Base-by-base conservation (phyloP, 2,888 invertebrate genomes). In the Dynastes grantii region DNA sequence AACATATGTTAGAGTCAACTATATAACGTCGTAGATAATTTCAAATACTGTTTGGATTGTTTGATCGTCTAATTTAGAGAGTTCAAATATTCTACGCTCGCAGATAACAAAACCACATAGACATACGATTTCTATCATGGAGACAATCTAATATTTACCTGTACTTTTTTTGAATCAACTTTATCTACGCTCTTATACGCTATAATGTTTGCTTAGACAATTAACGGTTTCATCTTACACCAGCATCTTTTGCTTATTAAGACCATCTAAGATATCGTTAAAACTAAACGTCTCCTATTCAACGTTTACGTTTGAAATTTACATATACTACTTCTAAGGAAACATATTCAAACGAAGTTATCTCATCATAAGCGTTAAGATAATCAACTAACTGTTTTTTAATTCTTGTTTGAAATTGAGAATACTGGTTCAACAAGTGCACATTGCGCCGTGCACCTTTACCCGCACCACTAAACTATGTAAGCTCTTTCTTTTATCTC, bases 91-190 rank as follows among this genome's bases (percentile, higher is more conserved):
- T 58, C 55, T 58, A 58, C 16, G 16, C 22, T 58, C 16, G 22
- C 22, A 58, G 64, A 40, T 64, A 64, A 64, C 6, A 64, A 5
- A 64, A 32, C 13, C 22, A 22, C 9, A 0, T 27, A 27, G 0
- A 37, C 32, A 37, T 37, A 37, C 22, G 4, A 4, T 22, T 22
- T 27, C 29, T 22, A 61, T 61, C 61, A 37, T 16, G 9, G 13
- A 37, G 64, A 37, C 40, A 64, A 64, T 37, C 11, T 64, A n/a
- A 64, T 64, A 64, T 64, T 64, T 64, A 64, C 55, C 16, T 22
- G 22, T 58, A 58, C 3, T 22, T 58, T 58, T 53, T 58, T 58
- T 58, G 22, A 6, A 16, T 58, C 22, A 58, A 27, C 9, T 55
- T 55, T 55, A n/a, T 55, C 55, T 55, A 55, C 55, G 45, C 0